A percentile compares a stretch with the other conserved stretches of the same genome.
These are phyloP conservation scores for Limosa lapponica DNA, from an alignment of 2,797 vertebrate species.

Conservation along the genomic window DNA sequence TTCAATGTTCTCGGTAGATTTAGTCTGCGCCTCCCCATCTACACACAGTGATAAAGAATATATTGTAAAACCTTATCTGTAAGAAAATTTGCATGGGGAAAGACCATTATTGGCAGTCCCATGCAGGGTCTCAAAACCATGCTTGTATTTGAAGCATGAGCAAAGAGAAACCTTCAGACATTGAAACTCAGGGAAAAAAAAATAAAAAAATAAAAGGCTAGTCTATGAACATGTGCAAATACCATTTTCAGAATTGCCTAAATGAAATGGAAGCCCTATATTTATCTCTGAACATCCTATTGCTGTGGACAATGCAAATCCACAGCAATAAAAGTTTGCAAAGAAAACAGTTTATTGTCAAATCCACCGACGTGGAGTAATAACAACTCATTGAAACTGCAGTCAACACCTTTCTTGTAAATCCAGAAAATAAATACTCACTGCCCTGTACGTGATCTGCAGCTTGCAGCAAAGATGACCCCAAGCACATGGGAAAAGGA, in stretches of 20 bases:
- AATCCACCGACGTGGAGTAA: background rate
- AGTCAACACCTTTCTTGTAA: constrained; percentile 12
- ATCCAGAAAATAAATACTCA: background rate
- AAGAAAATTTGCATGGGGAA: background rate
- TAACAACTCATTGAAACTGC: background rate
- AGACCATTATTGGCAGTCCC: background rate
- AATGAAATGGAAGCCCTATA: background rate
- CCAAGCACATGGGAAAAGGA: constrained; percentile 59
- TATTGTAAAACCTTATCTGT: background rate
- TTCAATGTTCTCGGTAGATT: background rate
- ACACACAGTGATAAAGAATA: rapidly evolving
- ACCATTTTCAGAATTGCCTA: background rate
- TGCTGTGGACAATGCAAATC: background rate
- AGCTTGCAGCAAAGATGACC: constrained; percentile 53
- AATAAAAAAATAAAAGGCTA: background rate
- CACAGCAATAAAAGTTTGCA: background rate
- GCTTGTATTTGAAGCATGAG: background rate
- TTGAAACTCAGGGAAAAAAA: background rate
- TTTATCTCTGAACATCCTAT: background rate
- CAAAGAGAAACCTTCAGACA: background rate
- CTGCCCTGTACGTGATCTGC: constrained; percentile 17
- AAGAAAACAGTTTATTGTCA: background rate
- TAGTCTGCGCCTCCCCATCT: background rate
- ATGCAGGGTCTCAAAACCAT: background rate
- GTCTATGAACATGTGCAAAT: background rate